Evolutionary conservation across 2,797 vertebrate species (phyloP), one percentile per base, ranked within the genome.

Genomic region (Chrysocyon brachyurus): DNA sequence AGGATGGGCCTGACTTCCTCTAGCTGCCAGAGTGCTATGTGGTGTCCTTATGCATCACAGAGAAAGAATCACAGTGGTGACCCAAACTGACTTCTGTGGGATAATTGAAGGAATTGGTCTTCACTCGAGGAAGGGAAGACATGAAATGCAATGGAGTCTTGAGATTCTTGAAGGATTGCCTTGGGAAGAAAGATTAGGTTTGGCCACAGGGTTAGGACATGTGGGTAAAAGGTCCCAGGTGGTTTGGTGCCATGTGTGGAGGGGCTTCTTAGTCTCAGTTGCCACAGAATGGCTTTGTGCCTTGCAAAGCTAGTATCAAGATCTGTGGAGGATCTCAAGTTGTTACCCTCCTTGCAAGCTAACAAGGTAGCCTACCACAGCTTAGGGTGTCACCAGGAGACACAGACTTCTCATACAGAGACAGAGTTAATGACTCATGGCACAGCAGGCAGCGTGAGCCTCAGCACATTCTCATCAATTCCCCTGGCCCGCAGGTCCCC

Each of bases 231-330:
- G 17, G 16, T 14, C 46, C 26, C 2, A 9, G 11, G 12, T 36
- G 36, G 16, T 79, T 87, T 59, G 28, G 28, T 70, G 59, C 68
- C 14, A 0, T 40, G 5, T 81, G 15, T 21, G 16, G 10, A 63
- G 68, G 75, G 64, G 54, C 36, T 87, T 90, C 16, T 57, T 68
- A 31, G 33, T 77, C 77, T 92, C 72, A 64, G 75, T 85, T 82
- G n/a, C 33, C 64, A 36, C 36, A 77, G 19, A 59, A 16, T 78
- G 66, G 22, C 73, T 90, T 95, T 94, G 85, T 87, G 95, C 24
- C 26, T 78, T 63, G 24, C 68, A 31, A 78, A 54, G 46, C 19
- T 87, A 21, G 11, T 40, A 46, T 72, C 7, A 46, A 79, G 77
- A 96, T 46, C n/a, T 72, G 10, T 56, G 24, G 90, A 73, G 36